Conservation (phyloP, 1,140 invertebrate species). For the Drosophila jambulina region DNA sequence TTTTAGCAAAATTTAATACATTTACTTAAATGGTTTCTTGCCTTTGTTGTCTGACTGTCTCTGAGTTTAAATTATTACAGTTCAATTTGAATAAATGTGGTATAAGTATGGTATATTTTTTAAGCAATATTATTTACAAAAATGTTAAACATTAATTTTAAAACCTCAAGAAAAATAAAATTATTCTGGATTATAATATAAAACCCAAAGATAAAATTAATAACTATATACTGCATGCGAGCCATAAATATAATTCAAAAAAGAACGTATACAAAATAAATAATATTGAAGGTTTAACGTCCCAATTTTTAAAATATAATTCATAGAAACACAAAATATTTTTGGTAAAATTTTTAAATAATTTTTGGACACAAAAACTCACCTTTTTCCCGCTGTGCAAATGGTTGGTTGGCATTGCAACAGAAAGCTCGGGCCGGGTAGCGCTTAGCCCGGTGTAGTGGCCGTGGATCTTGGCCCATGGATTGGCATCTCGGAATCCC, state of each 20-base stretch:
- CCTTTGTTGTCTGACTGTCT: not conserved
- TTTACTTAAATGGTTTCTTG: not conserved
- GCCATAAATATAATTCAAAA: not conserved
- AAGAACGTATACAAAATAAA: not conserved
- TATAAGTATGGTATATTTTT: too few species aligned
- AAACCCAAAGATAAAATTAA: not conserved
- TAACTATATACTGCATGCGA: not conserved
- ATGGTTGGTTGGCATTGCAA: constrained; percentile 54
- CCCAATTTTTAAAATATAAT: not conserved
- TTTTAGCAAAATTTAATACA: not conserved
- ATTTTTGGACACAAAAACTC: not conserved
- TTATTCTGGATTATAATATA: too few species aligned
- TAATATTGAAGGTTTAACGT: not conserved
- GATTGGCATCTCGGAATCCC: constrained; percentile 38
- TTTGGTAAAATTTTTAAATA: not conserved
- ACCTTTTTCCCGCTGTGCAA: constrained; percentile 3
- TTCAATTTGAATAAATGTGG: not conserved
- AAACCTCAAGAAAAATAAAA: too few species aligned
- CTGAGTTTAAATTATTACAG: not conserved
- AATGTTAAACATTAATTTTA: too few species aligned
- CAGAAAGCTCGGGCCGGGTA: constrained; percentile 36
- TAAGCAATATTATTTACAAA: not conserved
- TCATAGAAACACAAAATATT: not conserved
- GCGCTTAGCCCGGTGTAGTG: not conserved
- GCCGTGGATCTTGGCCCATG: constrained; percentile 16